A percentile compares a stretch with the other conserved stretches of the same genome.
These are phyloP conservation scores for Tupaia tana DNA, from an alignment of 2,113 vertebrate species.

Conservation along the genomic window DNA sequence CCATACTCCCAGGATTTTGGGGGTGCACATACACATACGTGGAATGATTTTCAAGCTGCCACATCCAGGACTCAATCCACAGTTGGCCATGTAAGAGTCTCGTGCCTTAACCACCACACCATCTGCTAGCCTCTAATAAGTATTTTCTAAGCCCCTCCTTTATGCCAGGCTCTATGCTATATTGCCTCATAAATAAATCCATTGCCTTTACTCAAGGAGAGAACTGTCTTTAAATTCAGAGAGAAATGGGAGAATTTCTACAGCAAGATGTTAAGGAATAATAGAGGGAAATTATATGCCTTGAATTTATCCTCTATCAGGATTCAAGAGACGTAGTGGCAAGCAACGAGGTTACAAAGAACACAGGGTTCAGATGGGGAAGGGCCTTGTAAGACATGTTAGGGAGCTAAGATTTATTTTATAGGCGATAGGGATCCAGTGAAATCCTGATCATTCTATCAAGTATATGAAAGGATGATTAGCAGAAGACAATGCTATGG, in stretches of 20 bases:
- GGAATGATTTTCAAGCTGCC: no score
- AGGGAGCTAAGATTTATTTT: slow-evolving; percentile 5
- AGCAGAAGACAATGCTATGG: background rate
- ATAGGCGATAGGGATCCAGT: background rate
- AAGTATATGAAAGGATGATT: background rate
- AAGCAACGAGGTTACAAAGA: background rate
- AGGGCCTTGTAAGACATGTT: background rate
- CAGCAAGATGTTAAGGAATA: background rate
- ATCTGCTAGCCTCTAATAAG: background rate
- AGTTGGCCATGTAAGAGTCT: no score
- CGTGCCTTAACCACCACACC: no score
- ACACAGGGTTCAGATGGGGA: background rate
- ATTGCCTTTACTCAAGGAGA: background rate
- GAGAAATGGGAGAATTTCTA: background rate
- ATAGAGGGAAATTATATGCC: background rate
- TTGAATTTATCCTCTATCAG: background rate
- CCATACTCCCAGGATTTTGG: no score
- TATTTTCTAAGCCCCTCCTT: background rate
- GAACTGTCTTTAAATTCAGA: background rate
- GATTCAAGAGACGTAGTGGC: background rate
- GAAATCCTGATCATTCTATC: background rate
- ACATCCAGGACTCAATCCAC: no score
- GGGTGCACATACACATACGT: no score
- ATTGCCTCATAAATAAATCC: slow-evolving; percentile 2
- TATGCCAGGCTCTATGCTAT: background rate